phyloP scores from a whole-genome alignment of 2,888 invertebrate genomes.

The Strigamia crassipes region DNA sequence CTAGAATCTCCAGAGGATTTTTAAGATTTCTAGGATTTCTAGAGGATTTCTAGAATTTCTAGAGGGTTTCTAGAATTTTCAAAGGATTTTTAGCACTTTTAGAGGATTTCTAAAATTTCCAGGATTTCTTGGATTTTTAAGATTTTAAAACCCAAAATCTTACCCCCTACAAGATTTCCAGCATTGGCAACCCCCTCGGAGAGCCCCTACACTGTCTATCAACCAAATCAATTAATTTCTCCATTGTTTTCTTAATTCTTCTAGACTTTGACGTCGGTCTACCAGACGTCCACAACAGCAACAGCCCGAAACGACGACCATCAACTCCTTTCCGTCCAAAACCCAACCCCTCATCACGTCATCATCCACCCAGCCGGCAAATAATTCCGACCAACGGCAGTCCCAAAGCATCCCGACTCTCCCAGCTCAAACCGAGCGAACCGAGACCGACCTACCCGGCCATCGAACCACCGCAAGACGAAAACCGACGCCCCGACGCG shows the following conservation, averaged over 20 bases:
- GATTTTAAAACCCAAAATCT: too few species aligned
- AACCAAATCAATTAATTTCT: not conserved
- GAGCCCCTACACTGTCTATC: too few species aligned
- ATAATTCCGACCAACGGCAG: not conserved
- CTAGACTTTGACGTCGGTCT: not conserved
- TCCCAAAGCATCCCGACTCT: not conserved
- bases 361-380: not conserved
- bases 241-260: not conserved
- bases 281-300: not conserved
- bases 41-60: too few species aligned
- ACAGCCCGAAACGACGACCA: not conserved
- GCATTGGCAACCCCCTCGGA: too few species aligned
- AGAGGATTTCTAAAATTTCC: too few species aligned
- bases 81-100: too few species aligned
- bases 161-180: too few species aligned
- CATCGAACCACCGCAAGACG: not conserved
- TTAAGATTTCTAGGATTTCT: too few species aligned
- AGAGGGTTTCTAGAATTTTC: too few species aligned
- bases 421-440: not conserved
- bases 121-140: too few species aligned
- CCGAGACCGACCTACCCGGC: not conserved
- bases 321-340: slow-evolving; percentile 28
- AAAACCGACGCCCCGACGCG: not conserved
- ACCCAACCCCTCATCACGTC: not conserved
- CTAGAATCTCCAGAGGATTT: too few species aligned